phyloP scores from a whole-genome alignment of 2,113 vertebrate species.

The Plectropomus leopardus region DNA sequence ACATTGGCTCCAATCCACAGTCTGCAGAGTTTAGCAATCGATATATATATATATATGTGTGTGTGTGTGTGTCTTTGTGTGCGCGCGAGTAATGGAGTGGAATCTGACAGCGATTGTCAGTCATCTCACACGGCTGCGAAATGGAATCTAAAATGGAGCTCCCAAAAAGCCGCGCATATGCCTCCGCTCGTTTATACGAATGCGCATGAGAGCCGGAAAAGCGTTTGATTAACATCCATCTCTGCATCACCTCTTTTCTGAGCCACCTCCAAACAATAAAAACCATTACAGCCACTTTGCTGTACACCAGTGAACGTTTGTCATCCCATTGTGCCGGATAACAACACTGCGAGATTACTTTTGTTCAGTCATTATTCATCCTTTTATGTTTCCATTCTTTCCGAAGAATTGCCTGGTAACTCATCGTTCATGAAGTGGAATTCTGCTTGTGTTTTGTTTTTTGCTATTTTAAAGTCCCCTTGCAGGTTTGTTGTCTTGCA shows the following conservation, averaged over 20 bases:
- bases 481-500: constrained; percentile 11
- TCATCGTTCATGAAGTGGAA: constrained; percentile 45
- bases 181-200: constrained; percentile 32
- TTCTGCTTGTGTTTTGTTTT: constrained; percentile 43
- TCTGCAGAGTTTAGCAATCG: constrained; percentile 67
- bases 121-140: constrained; percentile 65
- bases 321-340: constrained; percentile 60
- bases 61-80: constrained; percentile 26
- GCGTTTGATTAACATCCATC: constrained; percentile 75
- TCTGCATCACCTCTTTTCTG: constrained; percentile 42
- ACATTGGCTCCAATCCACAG: constrained; percentile 53
- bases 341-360: constrained; percentile 53
- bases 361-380: constrained; percentile 61
- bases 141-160: constrained; percentile 69
- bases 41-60: constrained; percentile 53
- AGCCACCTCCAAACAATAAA: constrained; percentile 67
- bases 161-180: constrained; percentile 32
- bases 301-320: constrained; percentile 60
- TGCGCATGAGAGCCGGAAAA: constrained; percentile 29
- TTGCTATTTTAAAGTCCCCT: constrained; percentile 23
- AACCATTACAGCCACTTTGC: constrained; percentile 62
- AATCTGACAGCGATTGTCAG: constrained; percentile 75
- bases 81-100: constrained; percentile 66
- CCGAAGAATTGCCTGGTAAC: constrained; percentile 20
- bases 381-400: constrained; percentile 52